Evolutionary conservation across 2,113 vertebrate genomes (phyloP).

Genomic region (Chaetops frenatus): DNA sequence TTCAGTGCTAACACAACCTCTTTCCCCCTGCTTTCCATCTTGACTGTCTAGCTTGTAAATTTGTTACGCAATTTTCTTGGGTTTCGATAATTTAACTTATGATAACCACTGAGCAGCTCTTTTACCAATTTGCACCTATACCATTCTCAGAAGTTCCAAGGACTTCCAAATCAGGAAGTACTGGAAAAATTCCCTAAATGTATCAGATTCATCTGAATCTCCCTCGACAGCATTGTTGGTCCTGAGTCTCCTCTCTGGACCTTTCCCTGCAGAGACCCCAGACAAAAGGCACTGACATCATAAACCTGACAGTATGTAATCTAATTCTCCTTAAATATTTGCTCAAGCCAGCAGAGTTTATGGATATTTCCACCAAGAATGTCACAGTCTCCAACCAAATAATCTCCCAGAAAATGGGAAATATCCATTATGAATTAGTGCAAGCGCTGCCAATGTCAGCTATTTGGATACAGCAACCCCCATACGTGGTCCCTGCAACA

Average conservation of each 20-base stretch:
- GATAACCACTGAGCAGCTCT: neutral
- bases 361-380: neutral
- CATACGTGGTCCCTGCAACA: too few relatives aligned
- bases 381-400: neutral
- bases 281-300: neutral
- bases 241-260: neutral
- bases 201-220: neutral
- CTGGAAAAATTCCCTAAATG: neutral
- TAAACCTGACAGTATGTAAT: neutral
- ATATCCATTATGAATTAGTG: neutral
- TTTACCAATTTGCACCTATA: neutral
- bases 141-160: neutral
- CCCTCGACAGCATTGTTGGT: neutral
- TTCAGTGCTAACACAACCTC: neutral
- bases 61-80: neutral
- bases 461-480: neutral
- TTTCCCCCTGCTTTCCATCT: neutral
- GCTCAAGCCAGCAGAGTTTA: neutral
- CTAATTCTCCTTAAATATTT: neutral
- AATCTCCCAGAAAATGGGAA: neutral
- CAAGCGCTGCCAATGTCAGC: neutral
- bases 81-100: neutral
- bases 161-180: neutral
- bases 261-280: neutral
- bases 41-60: neutral